Evolutionary conservation across 2,888 invertebrate genomes (phyloP).

Genomic region (Dicranocentrus wangi): DNA sequence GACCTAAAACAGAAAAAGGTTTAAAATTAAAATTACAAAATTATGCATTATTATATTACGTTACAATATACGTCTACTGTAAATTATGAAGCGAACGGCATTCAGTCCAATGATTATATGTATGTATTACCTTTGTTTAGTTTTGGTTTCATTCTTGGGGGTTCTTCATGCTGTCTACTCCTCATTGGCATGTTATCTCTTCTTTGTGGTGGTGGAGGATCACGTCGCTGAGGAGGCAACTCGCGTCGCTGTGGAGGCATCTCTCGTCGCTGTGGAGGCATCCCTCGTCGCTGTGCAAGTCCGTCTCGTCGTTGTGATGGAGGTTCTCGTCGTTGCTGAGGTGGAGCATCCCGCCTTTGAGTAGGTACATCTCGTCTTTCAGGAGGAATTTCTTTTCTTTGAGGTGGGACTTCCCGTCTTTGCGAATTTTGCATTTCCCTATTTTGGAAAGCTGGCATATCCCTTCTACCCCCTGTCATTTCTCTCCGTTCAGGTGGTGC

Average conservation of each 20-base stretch:
- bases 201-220: neutral
- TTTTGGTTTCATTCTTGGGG: constrained; percentile 23
- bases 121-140: constrained; percentile 16
- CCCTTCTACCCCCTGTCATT: neutral
- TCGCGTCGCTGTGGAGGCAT: neutral
- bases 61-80: no score
- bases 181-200: neutral
- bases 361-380: neutral
- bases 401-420: constrained; percentile 1
- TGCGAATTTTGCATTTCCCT: no score
- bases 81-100: no score
- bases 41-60: no score
- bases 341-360: neutral
- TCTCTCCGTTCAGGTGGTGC: constrained; percentile 7
- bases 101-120: neutral
- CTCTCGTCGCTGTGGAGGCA: neutral
- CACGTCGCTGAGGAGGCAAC: neutral
- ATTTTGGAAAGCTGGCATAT: no score
- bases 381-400: constrained; percentile 17
- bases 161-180: constrained; percentile 18
- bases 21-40: neutral
- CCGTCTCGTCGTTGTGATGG: neutral
- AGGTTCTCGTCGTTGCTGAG: neutral
- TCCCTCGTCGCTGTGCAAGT: neutral
- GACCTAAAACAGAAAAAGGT: neutral